phyloP scores from a whole-genome alignment of 2,888 invertebrate genomes.

The Leptinotarsa juncta region DNA sequence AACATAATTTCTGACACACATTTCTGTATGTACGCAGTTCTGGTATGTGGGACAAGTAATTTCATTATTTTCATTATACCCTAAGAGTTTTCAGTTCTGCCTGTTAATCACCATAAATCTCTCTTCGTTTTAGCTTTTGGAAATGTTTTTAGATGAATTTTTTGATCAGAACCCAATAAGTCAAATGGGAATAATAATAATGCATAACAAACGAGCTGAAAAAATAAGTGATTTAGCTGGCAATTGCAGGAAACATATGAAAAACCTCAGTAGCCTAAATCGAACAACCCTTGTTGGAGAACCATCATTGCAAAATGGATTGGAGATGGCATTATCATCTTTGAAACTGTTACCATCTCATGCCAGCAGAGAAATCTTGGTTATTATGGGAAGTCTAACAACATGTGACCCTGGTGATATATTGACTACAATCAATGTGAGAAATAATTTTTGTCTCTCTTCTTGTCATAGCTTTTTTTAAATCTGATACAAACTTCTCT shows the following conservation, averaged over 20 bases:
- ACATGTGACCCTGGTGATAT: slow-evolving; percentile 98
- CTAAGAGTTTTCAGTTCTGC: no score
- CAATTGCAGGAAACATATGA: slow-evolving; percentile 83
- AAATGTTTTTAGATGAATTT: slow-evolving; percentile 95
- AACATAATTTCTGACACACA: no score
- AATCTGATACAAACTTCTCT: no score
- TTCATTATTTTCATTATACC: no score
- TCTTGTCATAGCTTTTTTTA: no score
- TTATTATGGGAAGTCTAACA: slow-evolving; percentile 93
- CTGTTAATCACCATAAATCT: neutral
- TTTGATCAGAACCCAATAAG: slow-evolving; percentile 99
- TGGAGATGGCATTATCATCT: slow-evolving; percentile 88
- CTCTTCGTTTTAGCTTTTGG: slow-evolving; percentile 77
- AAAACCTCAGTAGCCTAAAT: slow-evolving; percentile 73
- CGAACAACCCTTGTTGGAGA: slow-evolving; percentile 85
- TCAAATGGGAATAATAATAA: slow-evolving; percentile 91
- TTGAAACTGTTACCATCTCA: slow-evolving; percentile 92
- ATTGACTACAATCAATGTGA: slow-evolving; percentile 81
- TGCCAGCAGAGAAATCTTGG: slow-evolving; percentile 92
- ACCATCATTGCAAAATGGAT: slow-evolving; percentile 94
- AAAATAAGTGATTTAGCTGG: slow-evolving; percentile 92
- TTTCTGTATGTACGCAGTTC: no score
- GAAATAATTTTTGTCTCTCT: slow-evolving; percentile 14
- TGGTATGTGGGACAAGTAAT: no score
- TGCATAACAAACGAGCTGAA: slow-evolving; percentile 94